A percentile compares a stretch with the other conserved stretches of the same genome.
Conservation (phyloP, 2,113 vertebrate genomes). For the Myotis brandtii region DNA sequence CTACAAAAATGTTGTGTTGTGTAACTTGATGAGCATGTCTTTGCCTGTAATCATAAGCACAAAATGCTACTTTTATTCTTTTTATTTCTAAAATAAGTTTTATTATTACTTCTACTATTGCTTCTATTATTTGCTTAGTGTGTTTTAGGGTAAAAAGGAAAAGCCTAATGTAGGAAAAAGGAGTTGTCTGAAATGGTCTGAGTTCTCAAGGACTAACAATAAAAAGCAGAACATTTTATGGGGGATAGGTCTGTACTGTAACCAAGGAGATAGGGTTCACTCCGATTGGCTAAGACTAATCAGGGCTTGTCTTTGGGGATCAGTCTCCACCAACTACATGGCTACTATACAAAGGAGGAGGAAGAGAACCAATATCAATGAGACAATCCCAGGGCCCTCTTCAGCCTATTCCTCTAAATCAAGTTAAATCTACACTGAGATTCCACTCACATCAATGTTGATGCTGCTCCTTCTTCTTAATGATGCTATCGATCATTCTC, state of each 20-base stretch:
- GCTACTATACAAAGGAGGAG: neutral
- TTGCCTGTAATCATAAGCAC: neutral
- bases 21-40: neutral
- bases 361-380: neutral
- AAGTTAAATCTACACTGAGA: neutral
- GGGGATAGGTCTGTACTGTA: neutral
- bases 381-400: neutral
- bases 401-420: neutral
- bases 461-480: neutral
- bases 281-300: neutral
- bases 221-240: neutral
- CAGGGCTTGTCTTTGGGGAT: neutral
- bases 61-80: conserved; percentile 26
- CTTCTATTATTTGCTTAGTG: neutral
- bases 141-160: conserved; percentile 19
- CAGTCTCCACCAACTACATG: neutral
- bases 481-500: neutral
- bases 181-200: neutral
- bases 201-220: conserved; percentile 2
- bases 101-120: neutral
- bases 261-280: neutral
- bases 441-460: neutral
- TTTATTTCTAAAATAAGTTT: neutral
- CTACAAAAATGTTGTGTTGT: conserved; percentile 35
- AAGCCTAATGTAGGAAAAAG: neutral